Evolutionary conservation across 1,140 invertebrate genomes (phyloP).

Genomic region (Halictus rubicundus): DNA sequence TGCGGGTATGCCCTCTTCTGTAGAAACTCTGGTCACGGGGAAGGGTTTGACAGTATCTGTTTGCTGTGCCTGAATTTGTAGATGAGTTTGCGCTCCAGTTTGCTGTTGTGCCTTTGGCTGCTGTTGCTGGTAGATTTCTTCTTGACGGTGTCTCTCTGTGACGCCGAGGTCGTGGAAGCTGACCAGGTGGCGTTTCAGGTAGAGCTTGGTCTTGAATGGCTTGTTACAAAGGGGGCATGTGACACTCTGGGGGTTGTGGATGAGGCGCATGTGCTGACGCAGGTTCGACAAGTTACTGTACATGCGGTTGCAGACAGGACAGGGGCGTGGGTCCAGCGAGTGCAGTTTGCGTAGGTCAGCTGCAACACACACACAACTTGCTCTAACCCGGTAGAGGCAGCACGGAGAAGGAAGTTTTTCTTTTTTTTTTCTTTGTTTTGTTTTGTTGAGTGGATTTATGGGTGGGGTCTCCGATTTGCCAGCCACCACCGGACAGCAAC

Average conservation of each 20-base stretch:
- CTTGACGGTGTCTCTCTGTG: conserved; percentile 76
- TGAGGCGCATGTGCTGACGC: conserved; percentile 89
- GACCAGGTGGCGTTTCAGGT: conserved; percentile 86
- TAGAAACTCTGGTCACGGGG: conserved; percentile 47
- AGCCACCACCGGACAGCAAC: conserved; percentile 81
- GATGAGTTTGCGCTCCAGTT: conserved; percentile 59
- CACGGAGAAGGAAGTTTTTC: conserved; percentile 78
- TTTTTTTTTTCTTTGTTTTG: conserved; percentile 34
- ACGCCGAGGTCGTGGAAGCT: conserved; percentile 82
- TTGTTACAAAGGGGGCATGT: conserved; percentile 87
- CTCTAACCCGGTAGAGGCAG: conserved; percentile 80
- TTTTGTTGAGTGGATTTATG: conserved; percentile 42
- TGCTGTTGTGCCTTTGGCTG: conserved; percentile 58
- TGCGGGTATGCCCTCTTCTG: conserved; percentile 42
- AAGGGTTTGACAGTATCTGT: conserved; percentile 47
- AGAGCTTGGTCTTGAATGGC: conserved; percentile 89
- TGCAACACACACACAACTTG: conserved; percentile 82
- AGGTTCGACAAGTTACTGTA: conserved; percentile 91
- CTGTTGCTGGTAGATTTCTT: conserved; percentile 79
- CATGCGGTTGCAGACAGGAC: conserved; percentile 88
- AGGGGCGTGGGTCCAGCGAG: conserved; percentile 86
- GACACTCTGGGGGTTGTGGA: conserved; percentile 89
- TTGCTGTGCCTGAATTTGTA: conserved; percentile 60
- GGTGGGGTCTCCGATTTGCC: conserved; percentile 62
- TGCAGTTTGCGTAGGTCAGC: conserved; percentile 83